Evolutionary conservation across 2,113 vertebrate species (phyloP).

Genomic region (Jaculus jaculus): DNA sequence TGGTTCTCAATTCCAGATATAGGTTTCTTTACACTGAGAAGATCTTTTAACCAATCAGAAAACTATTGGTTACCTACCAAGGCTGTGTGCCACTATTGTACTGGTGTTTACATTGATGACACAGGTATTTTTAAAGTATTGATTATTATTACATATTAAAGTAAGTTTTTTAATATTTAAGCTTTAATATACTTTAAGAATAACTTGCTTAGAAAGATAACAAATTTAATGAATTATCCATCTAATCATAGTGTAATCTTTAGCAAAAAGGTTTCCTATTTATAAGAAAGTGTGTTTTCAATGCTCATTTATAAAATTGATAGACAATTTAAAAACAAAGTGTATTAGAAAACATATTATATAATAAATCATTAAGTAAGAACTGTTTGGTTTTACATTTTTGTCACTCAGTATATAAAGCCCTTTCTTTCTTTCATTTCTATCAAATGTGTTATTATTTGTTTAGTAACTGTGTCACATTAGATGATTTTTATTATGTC

Average conservation of each 20-base stretch:
- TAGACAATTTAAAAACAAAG: conserved; percentile 8
- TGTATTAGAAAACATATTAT: background rate
- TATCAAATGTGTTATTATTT: conserved; percentile 1
- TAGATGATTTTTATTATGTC: conserved; percentile 23
- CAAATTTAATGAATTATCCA: background rate
- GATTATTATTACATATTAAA: no score
- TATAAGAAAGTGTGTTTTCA: conserved; percentile 46
- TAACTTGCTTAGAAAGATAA: background rate
- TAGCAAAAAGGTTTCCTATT: background rate
- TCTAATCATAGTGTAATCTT: background rate
- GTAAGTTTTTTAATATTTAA: background rate
- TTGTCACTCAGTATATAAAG: background rate
- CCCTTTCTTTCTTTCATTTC: conserved; percentile 74
- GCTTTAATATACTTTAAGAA: conserved; percentile 29
- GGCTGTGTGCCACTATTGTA: no score
- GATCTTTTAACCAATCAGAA: no score
- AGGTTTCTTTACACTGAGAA: no score
- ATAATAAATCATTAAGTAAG: conserved; percentile 3
- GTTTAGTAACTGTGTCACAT: conserved; percentile 29
- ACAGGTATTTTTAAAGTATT: no score
- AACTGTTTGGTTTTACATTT: background rate
- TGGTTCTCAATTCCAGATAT: no score
- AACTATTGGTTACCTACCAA: no score
- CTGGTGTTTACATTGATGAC: no score
- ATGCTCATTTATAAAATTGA: conserved; percentile 29